A percentile compares a stretch with the other conserved stretches of the same genome.
Conservation (phyloP, 2,113 vertebrate species). For the Podiceps cristatus region DNA sequence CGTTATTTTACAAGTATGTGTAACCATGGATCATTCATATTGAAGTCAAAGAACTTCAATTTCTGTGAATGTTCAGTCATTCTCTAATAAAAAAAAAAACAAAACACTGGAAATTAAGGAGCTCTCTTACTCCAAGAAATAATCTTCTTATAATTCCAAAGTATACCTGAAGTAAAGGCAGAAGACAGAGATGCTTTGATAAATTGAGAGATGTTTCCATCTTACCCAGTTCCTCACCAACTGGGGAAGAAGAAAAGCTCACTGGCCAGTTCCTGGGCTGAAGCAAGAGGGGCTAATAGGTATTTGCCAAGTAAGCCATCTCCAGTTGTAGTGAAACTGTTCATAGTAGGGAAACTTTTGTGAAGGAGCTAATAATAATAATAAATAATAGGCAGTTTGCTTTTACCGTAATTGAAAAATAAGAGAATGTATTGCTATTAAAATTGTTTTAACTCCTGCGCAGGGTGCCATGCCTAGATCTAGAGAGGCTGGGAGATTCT, state of each 20-base stretch:
- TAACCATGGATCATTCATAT: background rate
- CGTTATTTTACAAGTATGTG: background rate
- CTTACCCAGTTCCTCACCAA: background rate
- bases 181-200: background rate
- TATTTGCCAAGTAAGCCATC: background rate
- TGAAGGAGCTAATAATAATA: background rate
- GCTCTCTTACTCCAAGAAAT: background rate
- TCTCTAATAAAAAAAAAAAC: background rate
- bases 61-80: background rate
- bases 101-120: background rate
- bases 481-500: conserved; percentile 75
- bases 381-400: background rate
- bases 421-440: background rate
- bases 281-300: background rate
- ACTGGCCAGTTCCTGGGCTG: background rate
- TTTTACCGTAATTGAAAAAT: background rate
- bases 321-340: background rate
- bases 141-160: background rate
- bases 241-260: background rate
- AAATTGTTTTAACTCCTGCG: conserved; percentile 20
- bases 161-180: background rate
- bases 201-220: background rate
- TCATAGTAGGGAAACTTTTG: background rate
- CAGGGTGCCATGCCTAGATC: conserved; percentile 81
- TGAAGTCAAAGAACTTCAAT: background rate